Conservation (phyloP, 1,140 invertebrate genomes). For the Leptoteleia sp. region DNA sequence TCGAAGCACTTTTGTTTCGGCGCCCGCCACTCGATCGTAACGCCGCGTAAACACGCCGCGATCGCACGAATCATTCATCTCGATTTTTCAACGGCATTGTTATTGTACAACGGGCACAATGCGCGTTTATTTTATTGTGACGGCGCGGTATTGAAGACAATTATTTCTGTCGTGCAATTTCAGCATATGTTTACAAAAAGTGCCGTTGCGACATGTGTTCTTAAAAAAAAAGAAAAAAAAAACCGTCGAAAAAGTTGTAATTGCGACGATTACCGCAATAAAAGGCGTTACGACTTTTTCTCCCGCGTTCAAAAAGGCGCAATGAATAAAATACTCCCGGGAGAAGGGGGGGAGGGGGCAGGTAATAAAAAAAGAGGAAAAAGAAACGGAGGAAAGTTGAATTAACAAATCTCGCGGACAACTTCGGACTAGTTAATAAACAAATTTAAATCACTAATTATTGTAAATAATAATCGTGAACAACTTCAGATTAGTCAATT, state of each 20-base stretch:
- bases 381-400: no score
- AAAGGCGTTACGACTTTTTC: neutral
- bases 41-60: slow-evolving; percentile 15
- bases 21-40: slow-evolving; percentile 2
- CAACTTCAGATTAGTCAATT: no score
- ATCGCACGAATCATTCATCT: slow-evolving; percentile 27
- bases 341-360: no score
- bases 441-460: no score
- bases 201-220: slow-evolving; percentile 23
- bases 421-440: no score
- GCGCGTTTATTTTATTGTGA: slow-evolving; percentile 33
- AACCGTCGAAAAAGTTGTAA: slow-evolving; percentile 1
- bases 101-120: slow-evolving; percentile 38
- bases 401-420: no score
- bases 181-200: slow-evolving; percentile 27
- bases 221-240: slow-evolving; percentile 1
- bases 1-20: slow-evolving; percentile 15
- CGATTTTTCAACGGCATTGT: slow-evolving; percentile 12
- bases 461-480: no score
- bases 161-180: slow-evolving; percentile 20
- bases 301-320: no score
- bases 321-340: no score
- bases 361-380: no score
- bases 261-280: neutral
- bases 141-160: slow-evolving; percentile 1